A percentile compares a stretch with the other conserved stretches of the same genome.
Evolutionary conservation across 1,140 invertebrate genomes (phyloP).

Genomic region (Anoplolepis gracilipes): DNA sequence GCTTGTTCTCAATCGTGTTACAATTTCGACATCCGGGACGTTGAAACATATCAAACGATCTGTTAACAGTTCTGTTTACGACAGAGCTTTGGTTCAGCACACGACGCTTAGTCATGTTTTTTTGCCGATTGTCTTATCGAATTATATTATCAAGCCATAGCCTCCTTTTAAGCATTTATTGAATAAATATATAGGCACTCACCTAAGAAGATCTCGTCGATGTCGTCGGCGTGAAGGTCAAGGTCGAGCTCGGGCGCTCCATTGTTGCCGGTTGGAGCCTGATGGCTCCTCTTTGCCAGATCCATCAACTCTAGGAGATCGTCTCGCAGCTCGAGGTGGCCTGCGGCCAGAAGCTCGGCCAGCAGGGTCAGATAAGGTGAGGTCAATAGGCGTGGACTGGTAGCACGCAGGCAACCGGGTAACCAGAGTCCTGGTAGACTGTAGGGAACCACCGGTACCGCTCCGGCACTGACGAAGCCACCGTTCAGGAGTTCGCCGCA

Average conservation of each 20-base stretch:
- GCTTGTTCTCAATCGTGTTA: conserved; percentile 25
- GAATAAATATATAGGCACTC: conserved; percentile 65
- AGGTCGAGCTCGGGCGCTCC: conserved; percentile 75
- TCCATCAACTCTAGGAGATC: conserved; percentile 76
- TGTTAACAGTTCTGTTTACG: neutral
- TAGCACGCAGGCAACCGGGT: conserved; percentile 83
- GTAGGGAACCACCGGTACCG: conserved; percentile 83
- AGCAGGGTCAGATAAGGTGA: conserved; percentile 83
- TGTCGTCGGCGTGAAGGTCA: conserved; percentile 75
- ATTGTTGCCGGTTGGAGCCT: conserved; percentile 64
- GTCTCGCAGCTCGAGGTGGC: conserved; percentile 75
- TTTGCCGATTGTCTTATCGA: neutral
- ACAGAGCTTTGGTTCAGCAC: neutral
- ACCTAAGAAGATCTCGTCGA: conserved; percentile 84
- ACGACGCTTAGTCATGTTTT: neutral
- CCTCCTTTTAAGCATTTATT: too few species aligned
- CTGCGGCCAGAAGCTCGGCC: conserved; percentile 82
- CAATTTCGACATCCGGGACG: conserved; percentile 37
- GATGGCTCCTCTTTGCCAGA: conserved; percentile 74
- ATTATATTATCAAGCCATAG: too few species aligned
- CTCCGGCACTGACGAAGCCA: conserved; percentile 85
- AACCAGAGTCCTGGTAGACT: conserved; percentile 84
- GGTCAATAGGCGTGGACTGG: conserved; percentile 80
- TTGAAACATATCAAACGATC: conserved; percentile 11
- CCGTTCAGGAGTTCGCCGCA: conserved; percentile 86